These are phyloP conservation scores for Holothuria glaberrima DNA, from an alignment of 35 echinoderm and acorn worm genomes.

Conservation along the genomic window DNA sequence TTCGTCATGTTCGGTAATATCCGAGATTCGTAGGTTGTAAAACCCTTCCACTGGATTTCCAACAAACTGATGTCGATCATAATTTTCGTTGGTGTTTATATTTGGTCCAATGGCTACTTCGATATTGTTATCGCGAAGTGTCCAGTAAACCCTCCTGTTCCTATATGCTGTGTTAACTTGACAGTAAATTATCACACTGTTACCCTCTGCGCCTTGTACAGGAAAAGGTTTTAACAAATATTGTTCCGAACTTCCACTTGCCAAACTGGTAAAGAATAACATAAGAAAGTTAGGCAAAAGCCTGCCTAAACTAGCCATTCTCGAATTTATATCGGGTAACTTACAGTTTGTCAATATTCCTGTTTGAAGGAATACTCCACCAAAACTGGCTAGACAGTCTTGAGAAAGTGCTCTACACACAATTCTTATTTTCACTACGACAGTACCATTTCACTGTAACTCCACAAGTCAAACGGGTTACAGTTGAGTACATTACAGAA, in stretches of 20 bases:
- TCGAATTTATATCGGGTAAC: neutral
- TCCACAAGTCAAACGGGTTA: neutral
- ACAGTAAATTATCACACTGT: constrained; percentile 24
- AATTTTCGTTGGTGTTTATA: neutral
- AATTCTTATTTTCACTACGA: too few relatives aligned
- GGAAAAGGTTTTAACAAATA: constrained; percentile 40
- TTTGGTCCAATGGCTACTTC: constrained; percentile 36
- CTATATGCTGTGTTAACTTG: neutral
- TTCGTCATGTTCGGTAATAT: neutral
- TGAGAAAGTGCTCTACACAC: too few relatives aligned
- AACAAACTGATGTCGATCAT: neutral
- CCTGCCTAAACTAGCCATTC: neutral
- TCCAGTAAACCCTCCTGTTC: constrained; percentile 21
- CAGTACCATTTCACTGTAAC: neutral
- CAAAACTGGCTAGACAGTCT: too few relatives aligned
- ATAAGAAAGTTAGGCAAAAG: neutral
- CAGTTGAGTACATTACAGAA: constrained; percentile 15
- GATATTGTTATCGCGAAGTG: neutral
- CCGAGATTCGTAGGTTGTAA: constrained; percentile 22
- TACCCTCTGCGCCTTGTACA: neutral
- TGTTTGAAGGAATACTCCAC: too few relatives aligned
- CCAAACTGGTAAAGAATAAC: neutral
- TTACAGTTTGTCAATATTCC: neutral
- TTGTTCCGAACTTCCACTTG: neutral
- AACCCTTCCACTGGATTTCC: neutral